These are phyloP conservation scores for Phaenicophaeus curvirostris DNA, from an alignment of 2,797 vertebrate genomes.

Conservation along the genomic window DNA sequence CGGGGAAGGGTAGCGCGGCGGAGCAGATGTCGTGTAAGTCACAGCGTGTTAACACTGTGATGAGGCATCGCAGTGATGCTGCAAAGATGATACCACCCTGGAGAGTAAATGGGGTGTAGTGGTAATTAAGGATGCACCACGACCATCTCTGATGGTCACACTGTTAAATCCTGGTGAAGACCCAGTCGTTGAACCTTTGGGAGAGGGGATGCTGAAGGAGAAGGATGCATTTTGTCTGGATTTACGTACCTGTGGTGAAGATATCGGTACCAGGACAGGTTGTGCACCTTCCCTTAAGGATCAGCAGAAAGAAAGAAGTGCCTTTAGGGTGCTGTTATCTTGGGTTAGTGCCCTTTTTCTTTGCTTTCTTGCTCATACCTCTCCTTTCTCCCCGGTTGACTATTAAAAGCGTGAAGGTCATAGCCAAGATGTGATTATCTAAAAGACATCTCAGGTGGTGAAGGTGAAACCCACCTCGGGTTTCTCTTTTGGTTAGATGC, in stretches of 20 bases:
- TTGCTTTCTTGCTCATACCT: background rate
- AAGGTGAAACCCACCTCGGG: background rate
- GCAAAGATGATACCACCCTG: background rate
- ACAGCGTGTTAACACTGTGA: background rate
- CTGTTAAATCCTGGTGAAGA: background rate
- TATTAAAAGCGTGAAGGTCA: background rate
- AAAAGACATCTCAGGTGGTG: accelerated
- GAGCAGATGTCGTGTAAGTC: background rate
- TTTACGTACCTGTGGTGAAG: background rate
- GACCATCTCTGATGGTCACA: accelerated
- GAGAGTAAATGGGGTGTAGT: background rate
- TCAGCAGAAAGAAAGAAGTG: background rate
- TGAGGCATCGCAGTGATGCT: background rate
- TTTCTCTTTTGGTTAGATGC: accelerated
- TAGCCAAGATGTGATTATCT: background rate
- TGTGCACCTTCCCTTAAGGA: background rate
- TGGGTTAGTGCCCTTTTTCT: background rate
- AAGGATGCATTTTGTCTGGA: background rate
- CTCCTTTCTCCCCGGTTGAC: background rate
- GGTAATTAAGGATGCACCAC: background rate
- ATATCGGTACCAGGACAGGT: background rate
- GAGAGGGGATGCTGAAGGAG: accelerated
- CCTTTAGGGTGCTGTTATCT: background rate
- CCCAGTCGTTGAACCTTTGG: accelerated
- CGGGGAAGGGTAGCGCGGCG: background rate